Evolutionary conservation across 2,113 vertebrate species (phyloP), one percentile per base, ranked within the genome.

Genomic region (Microtus pennsylvanicus): DNA sequence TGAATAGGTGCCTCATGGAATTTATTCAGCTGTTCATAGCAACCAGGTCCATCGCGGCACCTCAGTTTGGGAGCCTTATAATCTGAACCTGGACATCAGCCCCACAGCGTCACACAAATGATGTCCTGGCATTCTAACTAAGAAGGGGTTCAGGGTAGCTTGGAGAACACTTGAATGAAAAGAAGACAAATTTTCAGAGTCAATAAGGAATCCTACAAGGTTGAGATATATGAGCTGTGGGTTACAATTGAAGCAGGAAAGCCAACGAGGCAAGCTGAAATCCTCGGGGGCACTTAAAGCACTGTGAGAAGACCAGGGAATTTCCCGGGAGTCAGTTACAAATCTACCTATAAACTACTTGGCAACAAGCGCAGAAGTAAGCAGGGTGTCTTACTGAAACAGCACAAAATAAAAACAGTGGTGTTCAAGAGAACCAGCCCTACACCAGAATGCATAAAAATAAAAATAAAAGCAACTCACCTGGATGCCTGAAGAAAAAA

Each of bases 321-420:
- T 80, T 65, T 94, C 91, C 87, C 76, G 58, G 9, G 24, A 70
- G 21, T 61, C 26, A 30, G n/a, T 94, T 91, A 83, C 55, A 95
- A 78, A 83, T 58, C 6, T 93, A 42, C 69, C 87, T 90, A 12
- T 45, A 69, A 91, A 76, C 38, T n/a, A 69, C 30, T 22, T 50
- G 80, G 55, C 55, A 88, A 17, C 47, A 83, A 95, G 70, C 17
- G 72, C 28, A 89, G 21, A 75, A 89, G 42, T 5, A 88, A 33
- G 47, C 80, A 75, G 12, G 50, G 52, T 67, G n/a, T 80, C 33
- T 58, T 94, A 38, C 70, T 74, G 10, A 81, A 86, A 86, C 45
- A 78, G n/a, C 9, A 3, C 55, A 91, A 77, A 22, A n/a, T 67
- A 95, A 85, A 93, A 91, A 52, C 61, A 89, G 28, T 81, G 24